Conservation (phyloP, 1,140 invertebrate genomes). For the Leptopilina boulardi region DNA sequence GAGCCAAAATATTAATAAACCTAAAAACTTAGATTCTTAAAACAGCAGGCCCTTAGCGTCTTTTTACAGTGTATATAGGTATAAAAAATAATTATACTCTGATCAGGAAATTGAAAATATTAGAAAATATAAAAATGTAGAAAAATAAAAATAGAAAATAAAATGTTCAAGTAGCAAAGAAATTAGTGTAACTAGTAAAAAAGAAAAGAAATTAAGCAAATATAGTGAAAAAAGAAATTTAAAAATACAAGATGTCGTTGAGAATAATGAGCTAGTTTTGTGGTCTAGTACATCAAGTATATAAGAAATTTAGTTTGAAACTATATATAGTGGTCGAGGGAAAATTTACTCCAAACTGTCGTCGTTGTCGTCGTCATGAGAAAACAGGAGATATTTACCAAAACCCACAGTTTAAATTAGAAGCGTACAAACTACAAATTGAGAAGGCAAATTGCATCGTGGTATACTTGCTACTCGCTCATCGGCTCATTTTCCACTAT, state of each 20-base stretch:
- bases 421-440: conserved; percentile 68
- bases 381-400: conserved; percentile 68
- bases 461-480: conserved; percentile 54
- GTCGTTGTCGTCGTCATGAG: conserved; percentile 69
- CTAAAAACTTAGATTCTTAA: too few species aligned
- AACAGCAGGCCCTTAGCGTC: too few species aligned
- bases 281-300: conserved; percentile 59
- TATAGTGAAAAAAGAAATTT: background rate
- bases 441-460: conserved; percentile 68
- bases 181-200: too few species aligned
- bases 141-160: too few species aligned
- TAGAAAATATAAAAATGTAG: too few species aligned
- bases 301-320: conserved; percentile 43
- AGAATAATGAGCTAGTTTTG: conserved; percentile 68
- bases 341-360: conserved; percentile 63
- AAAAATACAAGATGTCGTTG: conserved; percentile 54
- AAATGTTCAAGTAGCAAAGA: background rate
- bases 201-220: too few species aligned
- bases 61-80: too few species aligned
- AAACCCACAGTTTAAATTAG: conserved; percentile 73
- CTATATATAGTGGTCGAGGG: conserved; percentile 47
- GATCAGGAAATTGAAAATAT: too few species aligned
- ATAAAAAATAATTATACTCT: too few species aligned
- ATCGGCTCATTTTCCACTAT: conserved; percentile 53
- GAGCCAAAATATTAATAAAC: too few species aligned